Conservation (phyloP, 2,113 vertebrate species). For the Gallinago paraguaiae region DNA sequence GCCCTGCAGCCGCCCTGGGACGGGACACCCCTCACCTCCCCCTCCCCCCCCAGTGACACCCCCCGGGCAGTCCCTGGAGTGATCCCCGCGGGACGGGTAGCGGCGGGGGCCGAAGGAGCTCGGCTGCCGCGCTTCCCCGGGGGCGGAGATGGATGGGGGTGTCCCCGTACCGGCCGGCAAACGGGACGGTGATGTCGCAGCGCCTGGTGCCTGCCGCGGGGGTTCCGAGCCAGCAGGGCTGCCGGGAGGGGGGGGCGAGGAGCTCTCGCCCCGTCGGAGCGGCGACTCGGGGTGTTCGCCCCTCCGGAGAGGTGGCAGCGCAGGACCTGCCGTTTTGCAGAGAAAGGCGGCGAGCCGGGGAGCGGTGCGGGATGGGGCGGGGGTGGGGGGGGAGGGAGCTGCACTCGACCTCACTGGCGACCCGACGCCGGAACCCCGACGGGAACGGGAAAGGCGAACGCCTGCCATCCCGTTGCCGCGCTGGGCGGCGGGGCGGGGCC, state of each 20-base stretch:
- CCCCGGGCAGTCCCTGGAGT: too few relatives aligned
- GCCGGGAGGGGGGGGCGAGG: neutral
- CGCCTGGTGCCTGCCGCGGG: neutral
- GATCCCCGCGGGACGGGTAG: neutral
- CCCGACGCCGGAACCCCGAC: too few relatives aligned
- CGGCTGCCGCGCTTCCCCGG: neutral
- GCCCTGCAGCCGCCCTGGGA: neutral
- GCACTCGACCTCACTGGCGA: too few relatives aligned
- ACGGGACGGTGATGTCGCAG: neutral
- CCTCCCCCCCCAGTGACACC: too few relatives aligned
- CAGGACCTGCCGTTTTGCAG: neutral
- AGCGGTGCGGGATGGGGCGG: too few relatives aligned
- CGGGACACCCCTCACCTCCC: too few relatives aligned
- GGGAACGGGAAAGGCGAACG: neutral
- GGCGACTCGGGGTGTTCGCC: neutral
- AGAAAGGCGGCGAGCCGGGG: neutral
- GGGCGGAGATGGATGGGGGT: fast-evolving
- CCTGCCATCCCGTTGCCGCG: fast-evolving
- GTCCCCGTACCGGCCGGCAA: neutral
- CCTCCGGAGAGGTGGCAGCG: neutral
- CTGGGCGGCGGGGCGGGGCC: neutral
- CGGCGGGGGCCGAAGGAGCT: neutral
- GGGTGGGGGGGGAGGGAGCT: neutral
- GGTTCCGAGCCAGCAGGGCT: neutral
- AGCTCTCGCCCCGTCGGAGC: neutral